Percentiles rank a stretch among this genome's conserved stretches.
Conservation (phyloP, 2,797 vertebrate genomes). For the Buceros bicornis region DNA sequence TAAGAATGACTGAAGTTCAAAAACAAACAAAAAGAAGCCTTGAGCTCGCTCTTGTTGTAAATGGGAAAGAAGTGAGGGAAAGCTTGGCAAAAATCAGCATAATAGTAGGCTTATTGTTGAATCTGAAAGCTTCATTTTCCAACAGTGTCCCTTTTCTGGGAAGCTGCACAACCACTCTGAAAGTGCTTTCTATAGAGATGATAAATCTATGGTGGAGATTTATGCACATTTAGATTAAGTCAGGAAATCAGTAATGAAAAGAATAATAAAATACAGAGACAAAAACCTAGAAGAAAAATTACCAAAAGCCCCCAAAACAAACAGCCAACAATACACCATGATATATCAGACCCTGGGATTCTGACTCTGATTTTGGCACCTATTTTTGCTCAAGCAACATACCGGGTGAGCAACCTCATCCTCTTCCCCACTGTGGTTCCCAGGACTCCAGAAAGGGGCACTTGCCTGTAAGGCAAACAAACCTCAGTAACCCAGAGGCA, state of each 20-base stretch:
- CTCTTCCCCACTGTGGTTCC: constrained; percentile 16
- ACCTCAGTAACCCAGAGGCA: background rate
- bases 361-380: constrained; percentile 45
- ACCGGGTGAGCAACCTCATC: background rate
- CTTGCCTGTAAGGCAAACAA: background rate
- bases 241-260: constrained; percentile 68
- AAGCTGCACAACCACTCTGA: constrained; percentile 61
- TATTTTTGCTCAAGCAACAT: background rate
- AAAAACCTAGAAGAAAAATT: constrained; percentile 71
- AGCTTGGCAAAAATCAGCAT: constrained; percentile 71
- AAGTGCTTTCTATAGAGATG: constrained; percentile 62
- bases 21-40: constrained; percentile 66
- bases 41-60: constrained; percentile 55
- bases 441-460: background rate
- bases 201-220: constrained; percentile 68
- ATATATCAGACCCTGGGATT: constrained; percentile 65
- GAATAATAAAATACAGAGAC: constrained; percentile 69
- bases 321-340: constrained; percentile 50
- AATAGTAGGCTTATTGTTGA: constrained; percentile 71
- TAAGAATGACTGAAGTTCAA: constrained; percentile 24
- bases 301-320: constrained; percentile 39
- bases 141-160: constrained; percentile 46
- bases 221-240: constrained; percentile 73
- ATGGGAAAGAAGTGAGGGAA: constrained; percentile 53
- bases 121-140: constrained; percentile 69